Base-by-base conservation (phyloP, 2,113 vertebrate genomes). In the Manacus vitellinus region DNA sequence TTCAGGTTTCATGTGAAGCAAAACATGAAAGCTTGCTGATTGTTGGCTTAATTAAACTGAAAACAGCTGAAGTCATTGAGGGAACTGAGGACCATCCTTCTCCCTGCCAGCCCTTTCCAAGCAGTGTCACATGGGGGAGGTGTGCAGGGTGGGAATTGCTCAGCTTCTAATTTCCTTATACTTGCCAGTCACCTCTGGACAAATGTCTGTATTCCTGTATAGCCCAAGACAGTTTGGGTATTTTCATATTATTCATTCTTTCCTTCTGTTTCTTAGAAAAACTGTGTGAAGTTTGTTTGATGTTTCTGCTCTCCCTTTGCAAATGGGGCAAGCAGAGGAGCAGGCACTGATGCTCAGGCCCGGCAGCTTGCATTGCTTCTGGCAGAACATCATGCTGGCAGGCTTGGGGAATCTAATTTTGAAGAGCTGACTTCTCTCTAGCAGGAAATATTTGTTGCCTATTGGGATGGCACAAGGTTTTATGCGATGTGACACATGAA, bases 401-500 rank as follows among this genome's bases (percentile, higher is more conserved):
- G 27, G 47, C 47, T 77, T 59, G 63, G 51, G 54, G 46, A 31
- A 62, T 82, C 63, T 82, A 30, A 68, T 81, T 92, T 90, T 88
- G 67, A 91, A 91, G 82, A 86, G 62, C 77, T 93, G 39, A 79
- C 59, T 71, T 85, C 55, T 81, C 55, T 94, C 41, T 55, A 67
- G 44, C 83, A 85, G 92, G 91, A 91, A 94, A 58, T 94, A 91
- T 22, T 92, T 87, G 68, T 70, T 91, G 76, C 14, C 39, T 95
- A 23, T 92, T 0, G 0, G 56, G 72, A 65, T 84, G 70, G 39
- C 63, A 41, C 10, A 41, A 73, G 37, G 49, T 72, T 83, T 95
- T 91, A 95, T 91, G 70, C 85, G 85, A 91, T 95, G 92, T 72
- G 88, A 92, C 92, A 67, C 31, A 37, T 83, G 35, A 88, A 92